Conservation (phyloP, 2,888 invertebrate species). For the Eristalis tenax region DNA sequence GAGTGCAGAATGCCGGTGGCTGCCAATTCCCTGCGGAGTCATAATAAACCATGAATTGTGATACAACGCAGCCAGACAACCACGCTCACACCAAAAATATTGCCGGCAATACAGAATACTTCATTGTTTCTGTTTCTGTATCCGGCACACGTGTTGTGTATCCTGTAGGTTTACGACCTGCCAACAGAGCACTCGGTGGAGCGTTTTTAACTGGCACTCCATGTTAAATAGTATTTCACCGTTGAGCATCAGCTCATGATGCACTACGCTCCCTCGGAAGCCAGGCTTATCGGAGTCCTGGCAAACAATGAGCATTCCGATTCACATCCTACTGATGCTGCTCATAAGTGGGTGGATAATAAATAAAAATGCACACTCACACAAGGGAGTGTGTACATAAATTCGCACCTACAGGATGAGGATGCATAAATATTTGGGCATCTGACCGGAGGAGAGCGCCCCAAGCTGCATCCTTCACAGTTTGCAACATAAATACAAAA, state of each 20-base stretch:
- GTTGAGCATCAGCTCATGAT: neutral
- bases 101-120: neutral
- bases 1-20: neutral
- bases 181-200: slow-evolving; percentile 15
- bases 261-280: neutral
- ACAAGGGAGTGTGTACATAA: neutral
- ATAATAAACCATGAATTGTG: slow-evolving; percentile 49
- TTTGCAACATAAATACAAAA: neutral
- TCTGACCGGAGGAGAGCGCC: neutral
- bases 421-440: neutral
- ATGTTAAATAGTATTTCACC: neutral
- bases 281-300: neutral
- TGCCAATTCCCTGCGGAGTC: slow-evolving; percentile 30
- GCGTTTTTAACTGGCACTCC: slow-evolving; percentile 9
- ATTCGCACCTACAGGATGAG: neutral
- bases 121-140: slow-evolving; percentile 30
- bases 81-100: neutral
- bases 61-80: slow-evolving; percentile 23
- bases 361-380: neutral
- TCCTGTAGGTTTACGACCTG: slow-evolving; percentile 21
- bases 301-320: neutral
- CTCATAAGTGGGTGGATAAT: neutral
- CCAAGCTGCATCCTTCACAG: neutral
- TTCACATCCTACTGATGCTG: neutral
- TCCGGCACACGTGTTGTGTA: neutral